These are phyloP conservation scores for Centropristis striata DNA, from an alignment of 2,113 vertebrate genomes.

Conservation along the genomic window DNA sequence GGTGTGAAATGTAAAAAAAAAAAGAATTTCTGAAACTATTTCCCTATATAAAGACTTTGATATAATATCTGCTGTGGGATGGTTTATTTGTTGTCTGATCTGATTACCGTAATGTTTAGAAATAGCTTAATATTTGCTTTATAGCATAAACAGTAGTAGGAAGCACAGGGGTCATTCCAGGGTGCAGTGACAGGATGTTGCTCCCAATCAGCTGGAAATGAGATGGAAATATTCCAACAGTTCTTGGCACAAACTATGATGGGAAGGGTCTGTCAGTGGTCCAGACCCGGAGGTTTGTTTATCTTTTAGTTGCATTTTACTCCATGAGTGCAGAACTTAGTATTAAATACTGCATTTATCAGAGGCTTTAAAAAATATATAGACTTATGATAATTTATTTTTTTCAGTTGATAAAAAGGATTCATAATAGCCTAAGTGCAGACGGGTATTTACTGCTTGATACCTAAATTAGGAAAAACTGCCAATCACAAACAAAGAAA, in stretches of 20 bases:
- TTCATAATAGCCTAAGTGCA: background rate
- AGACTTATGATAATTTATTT: no score
- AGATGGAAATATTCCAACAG: slow-evolving; percentile 34
- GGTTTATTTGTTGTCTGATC: slow-evolving; percentile 11
- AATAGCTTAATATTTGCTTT: background rate
- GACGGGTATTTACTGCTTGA: background rate
- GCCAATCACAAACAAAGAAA: background rate
- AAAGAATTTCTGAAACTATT: background rate
- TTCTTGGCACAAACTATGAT: slow-evolving; percentile 43
- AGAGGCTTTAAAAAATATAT: background rate
- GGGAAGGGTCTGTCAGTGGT: slow-evolving; percentile 18
- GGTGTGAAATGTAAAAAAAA: background rate
- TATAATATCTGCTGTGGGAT: background rate
- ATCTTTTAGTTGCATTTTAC: slow-evolving; percentile 3
- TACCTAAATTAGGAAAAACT: background rate
- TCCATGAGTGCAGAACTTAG: background rate
- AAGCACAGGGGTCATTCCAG: slow-evolving; percentile 17
- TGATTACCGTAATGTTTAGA: background rate
- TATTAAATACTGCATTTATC: background rate
- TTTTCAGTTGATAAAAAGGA: no score
- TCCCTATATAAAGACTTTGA: slow-evolving; percentile 20
- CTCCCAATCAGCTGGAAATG: slow-evolving; percentile 48
- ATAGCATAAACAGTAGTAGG: background rate
- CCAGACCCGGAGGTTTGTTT: slow-evolving; percentile 25
- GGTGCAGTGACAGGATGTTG: slow-evolving; percentile 29